Percentiles rank a stretch among this genome's conserved stretches.
These are phyloP conservation scores for Meganola albula DNA, from an alignment of 2,888 invertebrate species.

Conservation along the genomic window DNA sequence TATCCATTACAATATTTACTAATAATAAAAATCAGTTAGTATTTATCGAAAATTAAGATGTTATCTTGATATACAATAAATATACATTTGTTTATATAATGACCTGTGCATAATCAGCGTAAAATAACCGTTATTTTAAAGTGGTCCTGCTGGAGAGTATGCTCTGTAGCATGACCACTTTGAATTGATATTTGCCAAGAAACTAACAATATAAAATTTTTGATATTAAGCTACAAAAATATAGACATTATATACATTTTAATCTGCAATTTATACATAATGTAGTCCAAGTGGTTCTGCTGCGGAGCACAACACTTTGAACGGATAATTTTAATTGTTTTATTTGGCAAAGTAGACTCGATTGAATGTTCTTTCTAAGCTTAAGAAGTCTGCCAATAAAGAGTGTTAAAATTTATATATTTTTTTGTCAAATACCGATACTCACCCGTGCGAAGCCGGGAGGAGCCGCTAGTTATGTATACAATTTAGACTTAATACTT, in stretches of 20 bases:
- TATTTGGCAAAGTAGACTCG: no score
- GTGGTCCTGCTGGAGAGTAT: not conserved
- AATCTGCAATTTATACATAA: not conserved
- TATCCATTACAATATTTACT: not conserved
- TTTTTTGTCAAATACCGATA: no score
- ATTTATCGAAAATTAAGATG: not conserved
- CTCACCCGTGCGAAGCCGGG: no score
- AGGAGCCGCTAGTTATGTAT: no score
- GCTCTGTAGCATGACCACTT: not conserved
- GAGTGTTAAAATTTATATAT: no score
- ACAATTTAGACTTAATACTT: no score
- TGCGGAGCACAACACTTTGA: not conserved
- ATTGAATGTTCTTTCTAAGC: no score
- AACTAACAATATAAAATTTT: constrained; percentile 1
- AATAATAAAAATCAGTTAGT: constrained; percentile 1
- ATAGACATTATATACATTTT: not conserved
- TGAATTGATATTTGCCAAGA: not conserved
- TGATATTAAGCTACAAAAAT: constrained; percentile 1
- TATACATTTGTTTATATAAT: not conserved
- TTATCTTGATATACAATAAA: constrained; percentile 1
- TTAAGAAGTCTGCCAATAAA: no score
- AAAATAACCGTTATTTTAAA: not conserved
- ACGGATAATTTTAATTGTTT: no score
- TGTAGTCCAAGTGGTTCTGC: not conserved
- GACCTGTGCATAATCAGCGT: not conserved